phyloP scores from a whole-genome alignment of 2,113 vertebrate species.

The Mormyrus iriodes region DNA sequence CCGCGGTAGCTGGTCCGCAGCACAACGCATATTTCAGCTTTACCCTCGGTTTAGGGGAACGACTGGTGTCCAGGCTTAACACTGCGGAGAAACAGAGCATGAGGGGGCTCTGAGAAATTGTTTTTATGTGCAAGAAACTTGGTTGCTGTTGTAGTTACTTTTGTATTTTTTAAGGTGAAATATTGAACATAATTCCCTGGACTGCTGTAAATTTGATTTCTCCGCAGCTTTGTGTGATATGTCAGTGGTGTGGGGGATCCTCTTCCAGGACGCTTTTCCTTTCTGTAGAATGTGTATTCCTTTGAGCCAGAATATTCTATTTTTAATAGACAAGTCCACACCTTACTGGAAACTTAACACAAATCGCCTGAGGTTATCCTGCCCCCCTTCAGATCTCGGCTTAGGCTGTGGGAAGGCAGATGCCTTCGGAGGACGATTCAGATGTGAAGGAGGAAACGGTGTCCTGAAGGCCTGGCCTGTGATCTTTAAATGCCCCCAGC shows the following conservation, averaged over 20 bases:
- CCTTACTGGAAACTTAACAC: background rate
- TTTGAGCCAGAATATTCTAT: background rate
- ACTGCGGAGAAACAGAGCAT: background rate
- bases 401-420: background rate
- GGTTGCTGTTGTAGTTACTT: background rate
- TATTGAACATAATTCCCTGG: background rate
- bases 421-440: background rate
- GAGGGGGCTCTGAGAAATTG: background rate
- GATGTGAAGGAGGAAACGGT: background rate
- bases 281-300: background rate
- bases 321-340: conserved; percentile 3
- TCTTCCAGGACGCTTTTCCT: background rate
- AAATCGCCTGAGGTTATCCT: background rate
- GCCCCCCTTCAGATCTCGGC: background rate
- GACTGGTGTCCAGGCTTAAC: background rate
- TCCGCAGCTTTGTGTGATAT: background rate
- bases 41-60: background rate
- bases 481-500: conserved; percentile 5
- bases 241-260: background rate
- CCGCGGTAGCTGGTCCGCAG: background rate
- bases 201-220: background rate
- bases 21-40: background rate
- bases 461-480: conserved; percentile 2
- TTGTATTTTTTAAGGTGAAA: background rate
- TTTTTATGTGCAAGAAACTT: background rate